These are phyloP conservation scores for Lycia hirtaria DNA, from an alignment of 2,888 invertebrate species.

Conservation along the genomic window DNA sequence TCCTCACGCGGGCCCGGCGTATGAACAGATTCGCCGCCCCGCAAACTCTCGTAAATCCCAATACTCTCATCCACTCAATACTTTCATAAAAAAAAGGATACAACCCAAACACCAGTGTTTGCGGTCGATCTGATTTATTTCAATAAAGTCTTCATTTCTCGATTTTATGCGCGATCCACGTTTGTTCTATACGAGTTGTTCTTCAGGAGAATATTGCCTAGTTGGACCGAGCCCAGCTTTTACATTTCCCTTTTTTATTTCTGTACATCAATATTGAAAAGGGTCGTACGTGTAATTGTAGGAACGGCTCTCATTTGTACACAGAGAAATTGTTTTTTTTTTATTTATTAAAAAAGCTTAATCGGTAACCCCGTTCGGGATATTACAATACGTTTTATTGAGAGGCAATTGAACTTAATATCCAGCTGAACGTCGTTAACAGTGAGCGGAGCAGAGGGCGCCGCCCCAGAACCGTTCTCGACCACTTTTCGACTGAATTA, in stretches of 20 bases:
- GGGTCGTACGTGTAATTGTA: slow-evolving; percentile 42
- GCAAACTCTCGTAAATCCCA: slow-evolving; percentile 75
- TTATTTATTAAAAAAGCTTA: slow-evolving; percentile 39
- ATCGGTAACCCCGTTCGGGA: slow-evolving; percentile 32
- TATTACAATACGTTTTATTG: slow-evolving; percentile 44
- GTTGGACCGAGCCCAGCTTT: slow-evolving; percentile 27
- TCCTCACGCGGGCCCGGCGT: slow-evolving; percentile 54
- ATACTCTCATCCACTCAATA: slow-evolving; percentile 66
- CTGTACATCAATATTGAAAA: slow-evolving; percentile 41
- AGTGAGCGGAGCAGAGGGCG: slow-evolving; percentile 27
- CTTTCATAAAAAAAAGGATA: slow-evolving; percentile 56
- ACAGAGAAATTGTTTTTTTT: slow-evolving; percentile 33
- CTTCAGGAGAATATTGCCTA: slow-evolving; percentile 35
- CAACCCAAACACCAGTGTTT: slow-evolving; percentile 51
- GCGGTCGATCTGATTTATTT: slow-evolving; percentile 67
- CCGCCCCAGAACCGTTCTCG: slow-evolving; percentile 52
- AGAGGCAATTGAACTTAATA: slow-evolving; percentile 40
- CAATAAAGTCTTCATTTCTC: slow-evolving; percentile 59
- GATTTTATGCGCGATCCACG: slow-evolving; percentile 38
- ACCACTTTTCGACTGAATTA: slow-evolving; percentile 65
- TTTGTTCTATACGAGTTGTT: slow-evolving; percentile 31
- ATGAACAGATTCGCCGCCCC: slow-evolving; percentile 67
- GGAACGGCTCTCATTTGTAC: slow-evolving; percentile 37
- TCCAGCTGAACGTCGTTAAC: slow-evolving; percentile 37
- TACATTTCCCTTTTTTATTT: slow-evolving; percentile 37